phyloP scores from a whole-genome alignment of 2,888 invertebrate species.

The Eristalis arbustorum region DNA sequence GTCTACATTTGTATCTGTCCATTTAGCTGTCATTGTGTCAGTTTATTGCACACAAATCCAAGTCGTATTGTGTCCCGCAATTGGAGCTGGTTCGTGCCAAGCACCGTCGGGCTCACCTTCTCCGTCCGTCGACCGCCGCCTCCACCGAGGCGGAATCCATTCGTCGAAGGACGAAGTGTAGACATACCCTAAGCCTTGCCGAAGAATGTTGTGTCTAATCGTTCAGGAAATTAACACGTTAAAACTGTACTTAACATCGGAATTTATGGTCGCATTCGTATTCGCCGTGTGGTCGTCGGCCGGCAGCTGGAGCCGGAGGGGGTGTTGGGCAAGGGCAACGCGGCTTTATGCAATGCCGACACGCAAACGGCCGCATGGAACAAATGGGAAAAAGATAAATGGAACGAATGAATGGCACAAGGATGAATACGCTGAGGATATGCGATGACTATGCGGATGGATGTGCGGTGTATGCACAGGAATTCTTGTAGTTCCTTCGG shows the following conservation, averaged over 20 bases:
- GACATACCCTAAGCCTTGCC: slow-evolving; percentile 66
- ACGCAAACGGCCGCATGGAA: slow-evolving; percentile 53
- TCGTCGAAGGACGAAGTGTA: slow-evolving; percentile 59
- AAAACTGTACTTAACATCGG: slow-evolving; percentile 70
- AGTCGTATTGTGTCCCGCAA: slow-evolving; percentile 27
- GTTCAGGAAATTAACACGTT: slow-evolving; percentile 73
- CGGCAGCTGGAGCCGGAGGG: background rate
- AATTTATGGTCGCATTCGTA: slow-evolving; percentile 72
- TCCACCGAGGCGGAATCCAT: background rate
- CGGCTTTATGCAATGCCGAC: slow-evolving; percentile 62
- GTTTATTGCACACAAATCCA: slow-evolving; percentile 45
- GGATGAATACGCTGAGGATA: slow-evolving; percentile 65
- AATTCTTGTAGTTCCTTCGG: slow-evolving; percentile 55
- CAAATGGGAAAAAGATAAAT: slow-evolving; percentile 48
- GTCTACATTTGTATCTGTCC: slow-evolving; percentile 42
- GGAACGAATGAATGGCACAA: slow-evolving; percentile 49
- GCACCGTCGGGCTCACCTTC: slow-evolving; percentile 23
- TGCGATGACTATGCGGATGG: slow-evolving; percentile 48
- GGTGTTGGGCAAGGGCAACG: slow-evolving; percentile 9
- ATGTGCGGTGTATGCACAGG: slow-evolving; percentile 30
- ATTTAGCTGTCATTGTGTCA: slow-evolving; percentile 61
- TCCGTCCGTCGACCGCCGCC: background rate
- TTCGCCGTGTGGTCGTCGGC: slow-evolving; percentile 26
- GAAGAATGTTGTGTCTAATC: slow-evolving; percentile 71
- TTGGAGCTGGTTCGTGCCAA: slow-evolving; percentile 51